Base-by-base conservation (phyloP, 2,888 invertebrate species). In the Calliscelio sp. region DNA sequence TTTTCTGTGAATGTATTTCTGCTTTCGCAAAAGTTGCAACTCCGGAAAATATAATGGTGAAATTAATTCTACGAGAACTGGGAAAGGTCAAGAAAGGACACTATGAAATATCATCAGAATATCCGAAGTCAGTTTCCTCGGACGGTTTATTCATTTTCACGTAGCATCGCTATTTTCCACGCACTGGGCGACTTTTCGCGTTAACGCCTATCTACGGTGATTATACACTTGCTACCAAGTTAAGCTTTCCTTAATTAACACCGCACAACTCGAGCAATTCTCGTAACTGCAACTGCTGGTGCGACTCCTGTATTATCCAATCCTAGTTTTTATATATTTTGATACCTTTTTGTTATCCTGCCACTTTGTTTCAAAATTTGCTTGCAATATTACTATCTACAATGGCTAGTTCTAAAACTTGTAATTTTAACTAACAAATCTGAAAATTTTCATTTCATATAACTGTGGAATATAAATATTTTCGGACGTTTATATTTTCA, bases 171-270 rank as follows among this genome's bases (percentile, higher is more conserved):
- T 65, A 66, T 81, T 87, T 78, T 80, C 68, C 57, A 79, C 71
- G 78, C 75, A 68, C 57, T 41, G 32, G 66, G 22, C 38, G 59
- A 74, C 61, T 89, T 88, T 85, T 89, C 89, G 89, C 89, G 88
- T 87, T 86, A 87, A 90, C 89, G 87, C 84, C 87, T 80, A 86
- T 86, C 88, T 85, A 85, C 86, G 87, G 86, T 88, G 90, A 90
- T 90, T 90, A 74, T 81, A 89, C 88, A 89, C 88, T 87, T 88
- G 84, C 85, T 85, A 86, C 87, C 83, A 85, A 87, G 87, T 87
- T 90, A 90, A 91, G 89, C 89, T 88, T 89, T 86, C 89, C 89
- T 90, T 90, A 91, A 91, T 91, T 90, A 91, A 90, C 89, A 88
- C 88, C 85, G 88, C 85, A 44, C 75, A 75, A 75, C 87, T 89